phyloP scores from a whole-genome alignment of 1,140 invertebrate genomes.

The Bombus fervidus region DNA sequence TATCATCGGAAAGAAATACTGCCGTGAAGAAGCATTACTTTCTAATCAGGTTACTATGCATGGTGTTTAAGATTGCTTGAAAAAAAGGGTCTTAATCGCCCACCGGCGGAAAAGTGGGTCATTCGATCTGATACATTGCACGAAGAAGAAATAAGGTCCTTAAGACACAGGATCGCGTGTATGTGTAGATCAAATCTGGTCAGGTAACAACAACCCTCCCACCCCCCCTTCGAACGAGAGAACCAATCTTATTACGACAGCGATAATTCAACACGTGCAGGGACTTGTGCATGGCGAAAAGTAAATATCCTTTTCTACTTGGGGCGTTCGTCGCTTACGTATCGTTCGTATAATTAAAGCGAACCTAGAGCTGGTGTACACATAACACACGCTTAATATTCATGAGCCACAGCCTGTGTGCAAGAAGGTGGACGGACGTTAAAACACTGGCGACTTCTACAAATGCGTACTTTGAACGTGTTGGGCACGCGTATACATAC shows the following conservation, averaged over 20 bases:
- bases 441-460: slow-evolving; percentile 9
- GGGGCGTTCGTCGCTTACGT: not conserved
- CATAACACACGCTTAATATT: slow-evolving; percentile 42
- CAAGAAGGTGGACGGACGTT: not conserved
- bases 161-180: slow-evolving; percentile 53
- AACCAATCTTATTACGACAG: slow-evolving; percentile 50
- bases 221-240: not conserved
- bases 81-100: slow-evolving; percentile 6
- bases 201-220: slow-evolving; percentile 13
- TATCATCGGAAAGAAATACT: not conserved
- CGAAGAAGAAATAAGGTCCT: slow-evolving; percentile 46
- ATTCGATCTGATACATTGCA: slow-evolving; percentile 48
- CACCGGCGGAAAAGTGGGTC: slow-evolving; percentile 34
- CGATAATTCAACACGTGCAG: slow-evolving; percentile 56
- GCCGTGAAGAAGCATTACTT: not conserved
- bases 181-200: slow-evolving; percentile 48
- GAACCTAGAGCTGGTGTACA: not conserved
- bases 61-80: slow-evolving; percentile 7
- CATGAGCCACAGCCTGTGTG: slow-evolving; percentile 15
- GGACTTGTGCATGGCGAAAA: slow-evolving; percentile 39
- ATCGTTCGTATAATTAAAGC: slow-evolving; percentile 43
- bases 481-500: not conserved
- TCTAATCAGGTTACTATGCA: not conserved
- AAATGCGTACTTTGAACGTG: not conserved
- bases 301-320: slow-evolving; percentile 41